Evolutionary conservation across 2,113 vertebrate genomes (phyloP), one percentile per base, ranked within the genome.

Genomic region (Myrmecobius fasciatus): DNA sequence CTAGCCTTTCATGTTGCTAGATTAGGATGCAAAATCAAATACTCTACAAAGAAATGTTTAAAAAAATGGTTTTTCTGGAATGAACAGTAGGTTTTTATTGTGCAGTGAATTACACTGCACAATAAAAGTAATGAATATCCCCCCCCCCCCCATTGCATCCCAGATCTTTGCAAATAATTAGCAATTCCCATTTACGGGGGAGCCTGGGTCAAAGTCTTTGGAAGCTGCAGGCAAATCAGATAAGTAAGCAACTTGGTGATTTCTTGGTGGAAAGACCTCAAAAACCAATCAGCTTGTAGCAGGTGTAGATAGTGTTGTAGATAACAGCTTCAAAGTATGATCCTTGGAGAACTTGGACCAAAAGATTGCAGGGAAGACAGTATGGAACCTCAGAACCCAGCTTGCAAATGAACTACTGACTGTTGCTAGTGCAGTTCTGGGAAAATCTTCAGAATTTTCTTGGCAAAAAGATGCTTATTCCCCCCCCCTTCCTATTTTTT

Each of bases 91-190:
- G 49, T 93, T 48, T 93, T 97, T 93, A 94, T 75, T 91, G 24
- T 93, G 17, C 67, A 92, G 51, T 93, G 94, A 97, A 95, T 96
- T 95, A 95, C 96, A n/a, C n/a, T n/a, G n/a, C n/a, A n/a, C n/a
- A n/a, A n/a, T n/a, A n/a, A n/a, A n/a, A 88, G 60, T 94, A 96
- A 95, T 94, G 67, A 95, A 95, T 51, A 51, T 49, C 7, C 0
- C 49, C 49, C 25, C 95, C 43, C 36, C 17, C 36, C 60, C n/a
- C 14, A 83, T 31, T 17, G 95, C 28, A 94, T 91, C 26, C 88
- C 2, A 94, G 91, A 94, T 92, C 83, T 94, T 97, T 97, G 75
- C 75, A 96, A 67, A 91, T 94, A 97, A 97, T 96, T 97, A 97
- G 93, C 24, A 91, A 36, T 36, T 95, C 28, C 56, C 51, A 94